These are phyloP conservation scores for Caracal caracal DNA, from an alignment of 2,113 vertebrate genomes.

Conservation along the genomic window DNA sequence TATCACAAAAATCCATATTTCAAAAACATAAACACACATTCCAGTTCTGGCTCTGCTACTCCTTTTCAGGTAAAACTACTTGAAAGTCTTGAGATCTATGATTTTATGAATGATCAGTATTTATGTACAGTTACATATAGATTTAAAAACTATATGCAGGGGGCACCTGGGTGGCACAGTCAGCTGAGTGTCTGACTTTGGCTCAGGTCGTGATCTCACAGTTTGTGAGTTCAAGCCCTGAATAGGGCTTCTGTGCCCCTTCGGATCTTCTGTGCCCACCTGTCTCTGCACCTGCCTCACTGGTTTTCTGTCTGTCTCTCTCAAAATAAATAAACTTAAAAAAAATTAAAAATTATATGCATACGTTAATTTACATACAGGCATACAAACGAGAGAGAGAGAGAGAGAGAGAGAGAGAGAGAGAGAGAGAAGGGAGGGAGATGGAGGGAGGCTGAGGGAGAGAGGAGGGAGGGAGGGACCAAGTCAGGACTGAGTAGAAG, in stretches of 20 bases:
- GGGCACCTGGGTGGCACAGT: too few relatives aligned
- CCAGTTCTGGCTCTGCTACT: background rate
- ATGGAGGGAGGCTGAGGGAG: background rate
- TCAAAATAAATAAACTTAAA: too few relatives aligned
- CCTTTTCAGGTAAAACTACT: background rate
- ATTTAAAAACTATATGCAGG: background rate
- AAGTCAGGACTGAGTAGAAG: background rate
- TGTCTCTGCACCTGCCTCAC: too few relatives aligned
- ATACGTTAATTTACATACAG: accelerated
- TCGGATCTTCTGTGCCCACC: too few relatives aligned
- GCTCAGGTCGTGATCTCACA: too few relatives aligned
- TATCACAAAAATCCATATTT: background rate
- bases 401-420: too few relatives aligned
- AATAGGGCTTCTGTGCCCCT: too few relatives aligned
- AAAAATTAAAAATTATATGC: too few relatives aligned
- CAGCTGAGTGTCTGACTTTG: too few relatives aligned
- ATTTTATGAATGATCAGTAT: background rate
- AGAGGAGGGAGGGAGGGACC: background rate
- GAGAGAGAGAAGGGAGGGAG: too few relatives aligned
- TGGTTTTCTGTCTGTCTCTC: too few relatives aligned
- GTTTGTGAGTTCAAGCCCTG: too few relatives aligned
- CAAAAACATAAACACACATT: background rate
- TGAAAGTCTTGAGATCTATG: background rate
- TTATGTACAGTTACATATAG: accelerated
- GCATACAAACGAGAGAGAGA: accelerated